Base-by-base conservation (phyloP, 2,797 vertebrate genomes). In the Triplophysa yarkandensis region DNA sequence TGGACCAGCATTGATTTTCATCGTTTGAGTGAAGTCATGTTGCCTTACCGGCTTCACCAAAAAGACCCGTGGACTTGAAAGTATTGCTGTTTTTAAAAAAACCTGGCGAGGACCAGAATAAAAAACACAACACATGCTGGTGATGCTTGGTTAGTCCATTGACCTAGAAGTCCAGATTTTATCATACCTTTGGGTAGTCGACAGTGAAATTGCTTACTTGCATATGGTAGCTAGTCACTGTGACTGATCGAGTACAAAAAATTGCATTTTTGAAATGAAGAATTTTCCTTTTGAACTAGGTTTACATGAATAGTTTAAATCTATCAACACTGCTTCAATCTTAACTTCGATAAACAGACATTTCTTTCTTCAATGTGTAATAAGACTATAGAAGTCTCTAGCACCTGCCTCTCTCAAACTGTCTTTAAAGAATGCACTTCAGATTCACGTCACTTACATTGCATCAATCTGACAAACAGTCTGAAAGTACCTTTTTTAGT, bases 141-240 rank as follows among this genome's bases (percentile, higher is more conserved):
- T 11, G 48, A 52, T 4, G 6, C 6, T 82, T 87, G 85, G 86
- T 89, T 87, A 85, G 80, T 83, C 85, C 81, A 86, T 89, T 88
- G 87, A 90, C 90, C 88, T 88, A 88, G 88, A 88, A 69, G 85
- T 86, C 82, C 81, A 72, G 70, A 71, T 80, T 71, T 50, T 83
- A 89, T 88, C 85, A 82, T 28, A 7, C 27, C 71, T 81, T 87
- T 80, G 84, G 81, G 88, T 90, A 84, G 85, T 86, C 87, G 85
- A 89, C 85, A 86, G 80, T 83, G 85, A 68, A 86, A 86, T 87
- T 84, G 83, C 78, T 86, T 88, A 84, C 85, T 85, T 88, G 85
- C n/a, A 27, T 52, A 46, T 58, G 66, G 74, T 76, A 78, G 76
- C 82, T 84, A 88, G 88, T 84, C 86, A 88, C 81, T 78, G 80